These are phyloP conservation scores for Andrena camellia DNA, from an alignment of 2,888 invertebrate genomes.

Conservation along the genomic window DNA sequence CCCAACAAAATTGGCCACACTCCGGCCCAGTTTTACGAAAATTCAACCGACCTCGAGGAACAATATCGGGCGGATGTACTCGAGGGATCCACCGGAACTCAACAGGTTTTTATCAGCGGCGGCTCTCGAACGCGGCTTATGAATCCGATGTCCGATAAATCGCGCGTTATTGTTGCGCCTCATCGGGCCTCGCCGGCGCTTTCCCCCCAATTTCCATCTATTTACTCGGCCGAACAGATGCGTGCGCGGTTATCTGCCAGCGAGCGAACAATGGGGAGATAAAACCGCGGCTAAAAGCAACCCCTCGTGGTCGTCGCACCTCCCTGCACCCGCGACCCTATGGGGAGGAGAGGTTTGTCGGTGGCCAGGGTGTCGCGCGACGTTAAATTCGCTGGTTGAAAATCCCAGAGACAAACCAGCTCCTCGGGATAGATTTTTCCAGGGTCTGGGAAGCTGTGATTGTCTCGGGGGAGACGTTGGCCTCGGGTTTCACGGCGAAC, in stretches of 20 bases:
- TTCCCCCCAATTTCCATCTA: constrained; percentile 9
- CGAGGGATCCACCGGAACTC: constrained; percentile 40
- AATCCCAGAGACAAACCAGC: constrained; percentile 15
- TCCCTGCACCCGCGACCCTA: background rate
- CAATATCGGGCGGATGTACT: constrained; percentile 31
- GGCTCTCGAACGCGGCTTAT: constrained; percentile 44
- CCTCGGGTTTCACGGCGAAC: background rate
- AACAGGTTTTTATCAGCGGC: constrained; percentile 65
- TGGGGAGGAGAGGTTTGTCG: constrained; percentile 20
- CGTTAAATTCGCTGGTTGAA: constrained; percentile 17
- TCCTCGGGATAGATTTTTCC: background rate
- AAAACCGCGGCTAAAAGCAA: constrained; percentile 41
- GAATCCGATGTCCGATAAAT: constrained; percentile 39
- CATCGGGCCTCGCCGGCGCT: background rate
- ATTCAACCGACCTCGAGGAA: constrained; percentile 1
- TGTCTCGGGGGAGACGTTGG: constrained; percentile 3
- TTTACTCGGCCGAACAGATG: constrained; percentile 14
- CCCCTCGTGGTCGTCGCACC: constrained; percentile 8
- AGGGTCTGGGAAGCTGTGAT: background rate
- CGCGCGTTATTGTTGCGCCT: constrained; percentile 27
- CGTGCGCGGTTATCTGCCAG: constrained; percentile 19
- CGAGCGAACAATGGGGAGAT: constrained; percentile 24
- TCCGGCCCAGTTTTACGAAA: no score
- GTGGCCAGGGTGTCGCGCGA: background rate
- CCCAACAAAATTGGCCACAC: no score